Evolutionary conservation across 2,888 invertebrate species (phyloP), one percentile per base, ranked within the genome.

Genomic region (Andrena hattorfiana): DNA sequence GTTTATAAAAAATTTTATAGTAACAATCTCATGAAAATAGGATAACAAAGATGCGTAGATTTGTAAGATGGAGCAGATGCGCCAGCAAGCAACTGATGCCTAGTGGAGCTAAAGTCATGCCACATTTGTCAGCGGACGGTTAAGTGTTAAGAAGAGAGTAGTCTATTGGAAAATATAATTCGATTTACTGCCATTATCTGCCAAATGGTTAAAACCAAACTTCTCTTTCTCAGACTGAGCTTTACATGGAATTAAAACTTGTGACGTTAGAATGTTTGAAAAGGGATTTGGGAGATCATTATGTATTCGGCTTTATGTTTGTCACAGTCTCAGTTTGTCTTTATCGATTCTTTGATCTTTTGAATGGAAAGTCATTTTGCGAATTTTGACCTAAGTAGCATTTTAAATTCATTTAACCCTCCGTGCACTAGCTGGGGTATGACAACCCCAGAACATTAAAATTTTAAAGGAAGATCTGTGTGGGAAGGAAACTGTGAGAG

Each of bases 171-270:
- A 67, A 85, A 66, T 76, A 64, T 77, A 66, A 75, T 84, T 75
- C 71, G 80, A 87, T 70, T 85, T 84, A 91, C 92, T 92, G 92
- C 91, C 92, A 92, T 88, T 88, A 84, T 83, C 86, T 92, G 92
- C 91, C 92, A 92, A 91, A 91, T 82, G 56, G 35, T 77, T 54
- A 26, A 81, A 49, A 81, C 59, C 69, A 51, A 69, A 56, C 54
- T 49, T 62, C 59, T 80, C 26, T 30, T 76, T 81, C 49, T 74
- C 73, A 60, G 42, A 79, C 32, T 68, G 26, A 35, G 30, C 26
- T 79, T 13, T 63, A 66, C 30, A 10, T 30, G 35, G 2, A 78
- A 80, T 73, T 68, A 49, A 73, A 73, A 23, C n/a, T 73, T 60
- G 49, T 60, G 56, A n/a, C 49, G 51, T 62, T 26, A 28, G 51